Evolutionary conservation across 2,888 invertebrate species (phyloP).

Genomic region (Dromius quadrimaculatus): DNA sequence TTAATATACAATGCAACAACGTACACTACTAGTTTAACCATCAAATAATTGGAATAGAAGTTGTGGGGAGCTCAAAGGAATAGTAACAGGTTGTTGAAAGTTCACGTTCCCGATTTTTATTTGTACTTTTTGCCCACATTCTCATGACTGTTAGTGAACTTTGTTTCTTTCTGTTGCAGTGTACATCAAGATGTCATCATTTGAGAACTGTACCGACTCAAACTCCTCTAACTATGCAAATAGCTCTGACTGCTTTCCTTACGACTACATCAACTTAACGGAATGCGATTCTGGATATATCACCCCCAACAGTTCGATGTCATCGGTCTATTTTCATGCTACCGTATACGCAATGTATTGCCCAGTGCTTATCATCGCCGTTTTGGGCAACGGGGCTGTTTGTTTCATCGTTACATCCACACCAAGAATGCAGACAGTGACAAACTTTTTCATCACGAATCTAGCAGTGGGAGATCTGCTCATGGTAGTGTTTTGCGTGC

Average conservation of each 20-base stretch:
- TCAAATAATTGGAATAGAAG: no score
- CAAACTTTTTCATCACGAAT: constrained; percentile 92
- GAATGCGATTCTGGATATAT: constrained; percentile 12
- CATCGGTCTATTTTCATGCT: constrained; percentile 71
- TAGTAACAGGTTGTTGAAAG: no score
- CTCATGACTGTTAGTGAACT: background rate
- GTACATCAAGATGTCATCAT: constrained; percentile 10
- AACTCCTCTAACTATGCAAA: background rate
- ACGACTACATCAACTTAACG: background rate
- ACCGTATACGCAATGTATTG: constrained; percentile 79
- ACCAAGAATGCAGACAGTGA: constrained; percentile 90
- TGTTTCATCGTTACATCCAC: constrained; percentile 88
- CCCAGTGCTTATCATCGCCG: constrained; percentile 77
- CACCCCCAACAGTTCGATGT: constrained; percentile 26
- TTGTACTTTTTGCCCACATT: no score
- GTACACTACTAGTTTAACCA: no score
- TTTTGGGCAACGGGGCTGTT: constrained; percentile 81
- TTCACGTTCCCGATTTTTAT: no score
- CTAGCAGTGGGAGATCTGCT: constrained; percentile 90
- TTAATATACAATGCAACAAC: no score
- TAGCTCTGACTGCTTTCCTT: background rate
- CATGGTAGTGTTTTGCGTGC: constrained; percentile 91
- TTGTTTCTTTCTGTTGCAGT: constrained; percentile 7
- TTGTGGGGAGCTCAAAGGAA: no score
- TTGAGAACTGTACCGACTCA: constrained; percentile 1